phyloP scores from a whole-genome alignment of 2,113 vertebrate species.

The Charadrius vociferus region DNA sequence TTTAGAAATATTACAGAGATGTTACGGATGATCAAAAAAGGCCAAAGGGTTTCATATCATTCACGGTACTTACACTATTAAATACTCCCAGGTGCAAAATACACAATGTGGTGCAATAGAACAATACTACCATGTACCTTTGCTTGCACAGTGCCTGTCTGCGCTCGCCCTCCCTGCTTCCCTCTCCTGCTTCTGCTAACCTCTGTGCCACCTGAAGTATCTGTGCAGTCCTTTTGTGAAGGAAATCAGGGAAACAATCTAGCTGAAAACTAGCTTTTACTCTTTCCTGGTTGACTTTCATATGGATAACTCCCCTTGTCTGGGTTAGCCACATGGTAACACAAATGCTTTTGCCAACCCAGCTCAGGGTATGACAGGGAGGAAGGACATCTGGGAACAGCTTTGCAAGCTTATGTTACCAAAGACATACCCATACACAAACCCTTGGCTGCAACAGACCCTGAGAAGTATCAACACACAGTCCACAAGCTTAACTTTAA shows the following conservation, averaged over 20 bases:
- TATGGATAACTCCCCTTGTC: neutral
- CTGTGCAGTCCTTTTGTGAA: neutral
- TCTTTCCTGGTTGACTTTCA: neutral
- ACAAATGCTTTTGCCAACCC: neutral
- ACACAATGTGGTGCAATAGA: too few species aligned
- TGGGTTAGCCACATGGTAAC: neutral
- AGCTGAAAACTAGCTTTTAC: neutral
- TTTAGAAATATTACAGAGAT: neutral
- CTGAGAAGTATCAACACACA: neutral
- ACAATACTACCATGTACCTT: too few species aligned
- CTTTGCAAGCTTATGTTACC: neutral
- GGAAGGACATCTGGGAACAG: neutral
- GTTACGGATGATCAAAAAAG: neutral
- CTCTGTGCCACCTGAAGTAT: neutral
- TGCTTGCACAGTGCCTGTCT: neutral
- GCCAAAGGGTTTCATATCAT: too few species aligned
- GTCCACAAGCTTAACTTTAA: neutral
- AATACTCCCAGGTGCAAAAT: neutral
- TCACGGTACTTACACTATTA: too few species aligned
- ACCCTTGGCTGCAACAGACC: neutral
- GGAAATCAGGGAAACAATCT: neutral
- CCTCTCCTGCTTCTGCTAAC: neutral
- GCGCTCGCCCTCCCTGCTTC: neutral
- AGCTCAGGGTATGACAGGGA: neutral
- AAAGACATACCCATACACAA: neutral